These are phyloP conservation scores for Drosophila leontia DNA, from an alignment of 1,140 invertebrate species.

Conservation along the genomic window DNA sequence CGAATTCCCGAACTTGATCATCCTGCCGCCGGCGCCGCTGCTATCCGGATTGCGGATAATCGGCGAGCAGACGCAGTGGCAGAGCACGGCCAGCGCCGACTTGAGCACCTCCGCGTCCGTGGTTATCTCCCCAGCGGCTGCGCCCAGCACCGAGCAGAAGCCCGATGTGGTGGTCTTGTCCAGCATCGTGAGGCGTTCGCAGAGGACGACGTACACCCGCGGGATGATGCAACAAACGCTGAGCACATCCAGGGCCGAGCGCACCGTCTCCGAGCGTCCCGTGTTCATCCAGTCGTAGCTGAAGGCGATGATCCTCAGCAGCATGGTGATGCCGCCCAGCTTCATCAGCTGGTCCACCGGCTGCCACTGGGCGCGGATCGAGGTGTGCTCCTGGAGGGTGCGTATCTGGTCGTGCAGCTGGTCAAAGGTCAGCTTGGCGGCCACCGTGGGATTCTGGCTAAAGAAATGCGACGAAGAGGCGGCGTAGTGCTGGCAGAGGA, in stretches of 20 bases:
- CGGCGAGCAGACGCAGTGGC: constrained; percentile 97
- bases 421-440: constrained; percentile 87
- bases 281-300: constrained; percentile 96
- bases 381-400: constrained; percentile 91
- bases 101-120: constrained; percentile 96
- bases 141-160: constrained; percentile 90
- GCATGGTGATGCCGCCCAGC: constrained; percentile 92
- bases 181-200: constrained; percentile 91
- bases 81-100: constrained; percentile 93
- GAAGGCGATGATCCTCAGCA: constrained; percentile 94
- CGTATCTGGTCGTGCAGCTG: constrained; percentile 94
- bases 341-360: constrained; percentile 94
- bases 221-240: constrained; percentile 95
- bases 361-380: constrained; percentile 91
- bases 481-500: constrained; percentile 87
- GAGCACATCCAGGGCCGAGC: constrained; percentile 95
- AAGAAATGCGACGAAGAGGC: constrained; percentile 59
- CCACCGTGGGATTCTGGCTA: constrained; percentile 65
- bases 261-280: constrained; percentile 93
- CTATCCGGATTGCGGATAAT: constrained; percentile 88
- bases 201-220: constrained; percentile 92
- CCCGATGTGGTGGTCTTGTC: constrained; percentile 90
- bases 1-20: constrained; percentile 84
- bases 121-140: constrained; percentile 95
- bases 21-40: constrained; percentile 85